Evolutionary conservation across 2,113 vertebrate genomes (phyloP), one percentile per base, ranked within the genome.

Genomic region (Phylloscopus whistleri): DNA sequence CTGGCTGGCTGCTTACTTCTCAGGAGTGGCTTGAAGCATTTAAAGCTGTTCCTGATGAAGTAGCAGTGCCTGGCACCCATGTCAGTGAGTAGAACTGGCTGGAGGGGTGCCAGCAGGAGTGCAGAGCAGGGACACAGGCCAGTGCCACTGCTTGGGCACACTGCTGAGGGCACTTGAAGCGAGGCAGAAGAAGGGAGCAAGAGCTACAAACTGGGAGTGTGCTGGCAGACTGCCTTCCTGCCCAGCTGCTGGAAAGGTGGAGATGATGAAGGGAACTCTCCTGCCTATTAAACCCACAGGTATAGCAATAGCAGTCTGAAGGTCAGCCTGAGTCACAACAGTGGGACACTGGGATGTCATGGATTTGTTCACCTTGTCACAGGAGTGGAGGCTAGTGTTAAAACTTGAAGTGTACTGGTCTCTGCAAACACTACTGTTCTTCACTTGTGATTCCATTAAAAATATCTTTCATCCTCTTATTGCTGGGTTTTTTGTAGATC

Each of bases 141-240:
- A 49, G 46, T 11, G 2, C 35, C 2, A 1, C 1, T 4, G 63
- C 83, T 58, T 0, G 0, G 46, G 51, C 23, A 48, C 6, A 0
- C 2, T 2, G 23, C 19, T 0, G 4, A 55, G 44, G 4, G 28
- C 44, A 8, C 19, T 80, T 9, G 9, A 37, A n/a, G 26, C 3
- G 1, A 9, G 21, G 27, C n/a, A 52, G 19, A 20, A 53, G 69
- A 53, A n/a, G 48, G 46, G 48, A 75, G 56, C 20, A 43, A 16
- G 2, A 55, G 33, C 44, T 39, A 58, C 4, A 2, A 10, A 6
- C 7, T 21, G 74, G 51, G 23, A 59, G 21, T 2, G 1, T 16
- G 11, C 52, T 75, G 69, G 31, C 62, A 64, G 21, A 15, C 20
- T 90, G 35, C 59, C 63, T 53, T 79, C 52, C 62, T 70, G 23